Conservation (phyloP, 2,113 vertebrate genomes). For the Dissostichus mawsoni region DNA sequence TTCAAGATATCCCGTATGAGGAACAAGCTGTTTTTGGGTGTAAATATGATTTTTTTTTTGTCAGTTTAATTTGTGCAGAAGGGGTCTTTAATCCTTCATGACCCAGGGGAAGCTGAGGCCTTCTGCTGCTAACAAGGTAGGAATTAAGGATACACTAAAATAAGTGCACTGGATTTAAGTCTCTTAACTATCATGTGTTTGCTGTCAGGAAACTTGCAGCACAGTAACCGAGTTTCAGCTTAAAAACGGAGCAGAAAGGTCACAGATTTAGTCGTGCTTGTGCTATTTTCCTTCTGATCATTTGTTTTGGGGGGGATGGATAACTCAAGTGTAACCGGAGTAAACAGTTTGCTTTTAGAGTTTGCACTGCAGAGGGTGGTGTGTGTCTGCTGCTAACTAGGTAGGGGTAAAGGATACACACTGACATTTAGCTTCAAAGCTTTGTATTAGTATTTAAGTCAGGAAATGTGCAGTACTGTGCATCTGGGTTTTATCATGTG, state of each 20-base stretch:
- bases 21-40: slow-evolving; percentile 43
- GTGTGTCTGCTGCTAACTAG: no score
- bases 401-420: no score
- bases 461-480: no score
- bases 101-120: slow-evolving; percentile 54
- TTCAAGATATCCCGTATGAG: slow-evolving; percentile 9
- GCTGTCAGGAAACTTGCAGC: slow-evolving; percentile 29
- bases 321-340: no score
- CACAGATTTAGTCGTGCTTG: neutral
- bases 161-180: slow-evolving; percentile 52
- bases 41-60: slow-evolving; percentile 57
- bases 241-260: slow-evolving; percentile 17
- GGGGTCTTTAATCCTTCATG: slow-evolving; percentile 71
- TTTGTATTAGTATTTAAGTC: no score
- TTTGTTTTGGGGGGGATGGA: no score
- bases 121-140: slow-evolving; percentile 52
- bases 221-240: slow-evolving; percentile 38
- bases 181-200: slow-evolving; percentile 55
- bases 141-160: slow-evolving; percentile 67
- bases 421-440: no score
- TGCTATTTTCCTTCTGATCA: neutral
- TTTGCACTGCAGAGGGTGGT: no score
- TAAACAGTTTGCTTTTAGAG: no score
- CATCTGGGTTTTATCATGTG: no score
- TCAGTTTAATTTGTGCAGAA: slow-evolving; percentile 56